Percentiles rank a stretch among this genome's conserved stretches.
These are phyloP conservation scores for Parauchenoglanis ngamensis DNA, from an alignment of 2,797 vertebrate species.

Conservation along the genomic window DNA sequence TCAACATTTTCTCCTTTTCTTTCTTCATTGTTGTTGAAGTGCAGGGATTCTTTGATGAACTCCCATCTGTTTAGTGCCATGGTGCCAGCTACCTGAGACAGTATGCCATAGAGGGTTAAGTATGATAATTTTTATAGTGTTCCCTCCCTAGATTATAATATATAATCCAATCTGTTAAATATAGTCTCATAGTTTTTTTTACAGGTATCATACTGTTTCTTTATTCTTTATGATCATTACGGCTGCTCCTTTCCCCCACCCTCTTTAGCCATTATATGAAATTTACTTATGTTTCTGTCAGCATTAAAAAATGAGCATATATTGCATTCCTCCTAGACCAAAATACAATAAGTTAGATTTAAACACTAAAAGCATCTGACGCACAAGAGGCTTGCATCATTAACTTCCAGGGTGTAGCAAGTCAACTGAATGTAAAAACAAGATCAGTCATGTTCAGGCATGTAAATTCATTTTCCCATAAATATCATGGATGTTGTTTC, in stretches of 20 bases:
- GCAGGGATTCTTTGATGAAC: not conserved
- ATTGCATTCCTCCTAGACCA: not conserved
- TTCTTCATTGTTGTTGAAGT: no score
- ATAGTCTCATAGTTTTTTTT: not conserved
- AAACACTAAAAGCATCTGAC: not conserved
- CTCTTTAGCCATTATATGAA: not conserved
- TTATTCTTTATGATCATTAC: not conserved
- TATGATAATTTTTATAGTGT: no score
- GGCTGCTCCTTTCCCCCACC: not conserved
- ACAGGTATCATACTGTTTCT: not conserved
- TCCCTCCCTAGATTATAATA: not conserved
- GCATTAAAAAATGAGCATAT: not conserved
- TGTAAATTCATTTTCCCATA: not conserved
- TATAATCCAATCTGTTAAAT: not conserved
- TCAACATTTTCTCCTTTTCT: no score
- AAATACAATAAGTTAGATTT: not conserved
- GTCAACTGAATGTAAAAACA: not conserved
- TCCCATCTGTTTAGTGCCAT: not conserved
- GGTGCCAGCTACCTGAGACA: constrained; percentile 41
- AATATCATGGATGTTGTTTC: not conserved
- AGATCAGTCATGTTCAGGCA: not conserved
- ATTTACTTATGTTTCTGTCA: not conserved
- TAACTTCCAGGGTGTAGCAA: not conserved
- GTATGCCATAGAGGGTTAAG: no score
- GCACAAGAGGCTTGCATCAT: not conserved